A percentile compares a stretch with the other conserved stretches of the same genome.
Conservation (phyloP, 1,140 invertebrate species). For the Atta texana region DNA sequence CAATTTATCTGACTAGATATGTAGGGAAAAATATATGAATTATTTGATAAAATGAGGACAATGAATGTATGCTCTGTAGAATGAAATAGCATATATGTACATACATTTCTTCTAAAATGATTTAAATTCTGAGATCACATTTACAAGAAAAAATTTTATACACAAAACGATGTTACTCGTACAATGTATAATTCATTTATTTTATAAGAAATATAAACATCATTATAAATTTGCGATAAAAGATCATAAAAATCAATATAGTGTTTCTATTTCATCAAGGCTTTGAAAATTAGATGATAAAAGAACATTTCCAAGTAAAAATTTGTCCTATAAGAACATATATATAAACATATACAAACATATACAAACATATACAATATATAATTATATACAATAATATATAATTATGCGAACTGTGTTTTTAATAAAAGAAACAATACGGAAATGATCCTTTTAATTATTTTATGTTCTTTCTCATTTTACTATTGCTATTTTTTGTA, state of each 20-base stretch:
- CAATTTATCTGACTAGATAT: not conserved
- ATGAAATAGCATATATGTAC: conserved; percentile 7
- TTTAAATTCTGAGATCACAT: conserved; percentile 10
- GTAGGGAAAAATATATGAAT: conserved; percentile 10
- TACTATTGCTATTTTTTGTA: too few species aligned
- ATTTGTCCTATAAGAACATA: too few species aligned
- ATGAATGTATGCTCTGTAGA: conserved; percentile 11
- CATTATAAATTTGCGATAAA: not conserved
- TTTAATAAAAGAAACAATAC: too few species aligned
- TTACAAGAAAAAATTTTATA: conserved; percentile 18
- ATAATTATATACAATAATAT: too few species aligned
- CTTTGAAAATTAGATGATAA: not conserved
- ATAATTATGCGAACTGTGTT: too few species aligned
- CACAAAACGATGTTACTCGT: not conserved
- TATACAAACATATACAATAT: too few species aligned
- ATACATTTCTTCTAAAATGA: conserved; percentile 9
- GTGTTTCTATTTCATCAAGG: not conserved
- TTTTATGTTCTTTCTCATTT: too few species aligned
- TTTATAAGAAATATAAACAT: not conserved
- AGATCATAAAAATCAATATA: not conserved
- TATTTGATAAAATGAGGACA: conserved; percentile 33
- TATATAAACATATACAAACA: too few species aligned
- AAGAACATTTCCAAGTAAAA: too few species aligned
- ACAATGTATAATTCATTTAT: not conserved
- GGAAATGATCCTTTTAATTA: too few species aligned